Base-by-base conservation (phyloP, 1,140 invertebrate genomes). In the Papilio aristodemus region DNA sequence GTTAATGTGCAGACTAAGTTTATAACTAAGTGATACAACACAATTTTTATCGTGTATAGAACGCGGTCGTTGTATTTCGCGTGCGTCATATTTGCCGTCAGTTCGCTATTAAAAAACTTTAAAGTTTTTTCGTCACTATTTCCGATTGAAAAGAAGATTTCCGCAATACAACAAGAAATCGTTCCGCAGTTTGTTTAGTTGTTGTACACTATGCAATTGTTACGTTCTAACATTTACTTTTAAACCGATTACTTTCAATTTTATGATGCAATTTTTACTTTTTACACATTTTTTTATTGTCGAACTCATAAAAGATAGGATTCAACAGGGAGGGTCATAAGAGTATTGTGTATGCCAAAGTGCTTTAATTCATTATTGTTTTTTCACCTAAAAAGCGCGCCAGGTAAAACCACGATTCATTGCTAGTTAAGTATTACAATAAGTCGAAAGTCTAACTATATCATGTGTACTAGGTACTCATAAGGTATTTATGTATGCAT, bases 221-320 rank as follows among this genome's bases (percentile, higher is more conserved):
- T 46, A 46, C 43, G 17, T 54, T 54, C 19, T 54, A 54, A 54
- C 46, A 25, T 54, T 54, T 50, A 50, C 17, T 50, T 54, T 54
- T 54, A 25, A 54, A 17, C 7, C 41, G n/a, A 6, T 43, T 43
- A 54, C 46, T 25, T 54, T 54, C 46, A 54, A 54, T 25, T 22
- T 11, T 22, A 54, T 54, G 19, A 25, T 11, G 46, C 22, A 54
- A 54, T 54, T 25, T 11, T 11, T 32, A 32, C 2, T 32, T 32
- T 32, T 32, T 32, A 32, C 27, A 32, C 6, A 32, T 3, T 32
- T 3, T 32, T 32, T 32, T 32, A 32, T 32, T n/a, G n/a, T n/a
- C n/a, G n/a, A n/a, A n/a, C n/a, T n/a, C n/a, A n/a, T n/a, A n/a
- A n/a, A n/a, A n/a, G n/a, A n/a, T n/a, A n/a, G n/a, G n/a, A n/a